Base-by-base conservation (phyloP, 2,888 invertebrate species). In the Diadromus collaris region DNA sequence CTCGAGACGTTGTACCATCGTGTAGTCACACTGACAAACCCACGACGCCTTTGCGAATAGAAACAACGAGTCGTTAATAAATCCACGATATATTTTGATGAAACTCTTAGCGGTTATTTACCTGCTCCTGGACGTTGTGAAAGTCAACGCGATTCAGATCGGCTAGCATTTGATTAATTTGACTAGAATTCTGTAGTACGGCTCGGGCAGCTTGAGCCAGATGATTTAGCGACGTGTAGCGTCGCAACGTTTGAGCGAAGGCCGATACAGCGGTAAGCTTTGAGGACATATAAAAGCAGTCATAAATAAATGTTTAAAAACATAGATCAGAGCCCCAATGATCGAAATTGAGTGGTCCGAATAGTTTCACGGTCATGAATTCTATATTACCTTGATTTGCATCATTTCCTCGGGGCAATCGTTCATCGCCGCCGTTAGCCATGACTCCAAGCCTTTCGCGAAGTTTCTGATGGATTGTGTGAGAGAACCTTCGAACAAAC, bases 91-190 rank as follows among this genome's bases (percentile, higher is more conserved):
- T 3, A 29, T 56, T 16, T 54, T 56, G 2, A 56, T 27, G 7
- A 56, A 56, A 6, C n/a, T 29, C 6, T 29, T 1, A n/a, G 56
- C 6, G 16, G n/a, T 56, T 16, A 56, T 84, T 81, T 91, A 96
- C 96, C 93, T 97, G 93, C 83, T 93, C 94, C 91, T 94, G 98
- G 16, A 99, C 98, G 92, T 98, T 98, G 89, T 97, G 96, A 92
- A 99, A 99, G 92, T 99, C 99, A 54, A 99, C 98, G 83, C 98
- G 95, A 92, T 98, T 98, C 85, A 99, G 93, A 92, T 99, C 99
- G 29, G 96, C 94, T 81, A 98, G 92, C 99, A 99, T 99, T 93
- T 99, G 97, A 85, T 95, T 95, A 88, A 99, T 98, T 93, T 99
- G 98, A 84, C 96, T 95, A 83, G 96, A 95, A 92, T 99, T 99